Conservation (phyloP, 2,888 invertebrate genomes). For the Clivina fossor region DNA sequence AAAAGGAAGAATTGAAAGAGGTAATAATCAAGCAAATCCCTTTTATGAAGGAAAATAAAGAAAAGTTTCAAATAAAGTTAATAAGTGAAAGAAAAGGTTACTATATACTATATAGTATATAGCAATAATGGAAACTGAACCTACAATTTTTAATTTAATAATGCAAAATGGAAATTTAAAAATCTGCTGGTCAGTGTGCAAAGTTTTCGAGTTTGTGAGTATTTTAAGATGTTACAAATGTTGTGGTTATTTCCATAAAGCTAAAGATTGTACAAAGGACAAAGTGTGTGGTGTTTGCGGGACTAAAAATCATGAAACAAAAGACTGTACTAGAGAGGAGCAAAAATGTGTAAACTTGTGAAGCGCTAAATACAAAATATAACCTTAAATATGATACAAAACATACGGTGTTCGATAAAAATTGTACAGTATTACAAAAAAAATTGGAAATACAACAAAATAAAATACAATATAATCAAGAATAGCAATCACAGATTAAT, state of each 20-base stretch:
- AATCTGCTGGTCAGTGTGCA: constrained; percentile 6
- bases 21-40: constrained; percentile 3
- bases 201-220: constrained; percentile 4
- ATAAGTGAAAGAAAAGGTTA: too few relatives aligned
- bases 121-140: too few relatives aligned
- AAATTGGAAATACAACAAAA: constrained; percentile 1
- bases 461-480: background rate
- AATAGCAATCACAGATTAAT: constrained; percentile 9
- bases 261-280: constrained; percentile 8
- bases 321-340: background rate
- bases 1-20: constrained; percentile 13
- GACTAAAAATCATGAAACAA: constrained; percentile 12
- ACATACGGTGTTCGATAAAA: constrained; percentile 4
- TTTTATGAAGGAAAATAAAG: background rate
- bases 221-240: constrained; percentile 9
- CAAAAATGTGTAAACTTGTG: constrained; percentile 7
- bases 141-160: too few relatives aligned
- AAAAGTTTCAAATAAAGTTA: constrained; percentile 8
- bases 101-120: too few relatives aligned
- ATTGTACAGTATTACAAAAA: background rate
- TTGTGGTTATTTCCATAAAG: constrained; percentile 8
- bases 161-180: constrained; percentile 6
- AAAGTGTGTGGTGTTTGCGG: constrained; percentile 4
- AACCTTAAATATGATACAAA: constrained; percentile 5
- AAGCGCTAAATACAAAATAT: background rate